Conservation (phyloP, 2,888 invertebrate species). For the Elaeidobius kamerunicus region DNA sequence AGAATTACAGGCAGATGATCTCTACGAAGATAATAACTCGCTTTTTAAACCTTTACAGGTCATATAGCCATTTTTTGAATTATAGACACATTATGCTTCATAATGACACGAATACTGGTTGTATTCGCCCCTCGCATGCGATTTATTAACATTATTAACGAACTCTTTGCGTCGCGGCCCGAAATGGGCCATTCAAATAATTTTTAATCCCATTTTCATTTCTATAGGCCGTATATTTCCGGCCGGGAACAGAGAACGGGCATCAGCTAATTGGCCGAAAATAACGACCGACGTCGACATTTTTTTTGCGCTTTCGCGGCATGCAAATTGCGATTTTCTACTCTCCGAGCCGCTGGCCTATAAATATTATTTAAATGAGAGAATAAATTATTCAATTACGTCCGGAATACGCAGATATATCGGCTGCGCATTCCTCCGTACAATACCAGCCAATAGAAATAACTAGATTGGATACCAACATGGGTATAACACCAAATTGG, state of each 20-base stretch:
- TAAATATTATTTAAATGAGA: conserved; percentile 40
- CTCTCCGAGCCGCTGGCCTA: conserved; percentile 31
- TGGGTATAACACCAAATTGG: neutral
- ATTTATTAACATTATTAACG: no score
- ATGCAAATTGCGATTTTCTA: conserved; percentile 36
- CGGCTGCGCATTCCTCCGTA: conserved; percentile 25
- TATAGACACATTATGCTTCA: no score
- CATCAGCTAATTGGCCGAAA: conserved; percentile 20
- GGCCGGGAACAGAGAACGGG: neutral
- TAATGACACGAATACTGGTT: no score
- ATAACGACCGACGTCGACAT: conserved; percentile 20
- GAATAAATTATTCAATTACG: conserved; percentile 42
- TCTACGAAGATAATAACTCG: no score
- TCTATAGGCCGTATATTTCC: no score
- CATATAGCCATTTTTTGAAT: no score
- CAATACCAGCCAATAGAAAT: conserved; percentile 15
- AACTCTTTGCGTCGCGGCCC: no score
- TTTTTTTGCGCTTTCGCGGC: conserved; percentile 23
- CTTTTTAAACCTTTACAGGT: no score
- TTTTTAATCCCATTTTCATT: no score
- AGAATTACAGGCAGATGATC: no score
- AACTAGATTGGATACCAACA: conserved; percentile 13
- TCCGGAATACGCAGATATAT: conserved; percentile 35
- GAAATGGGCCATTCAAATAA: no score
- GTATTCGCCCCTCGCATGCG: no score